Evolutionary conservation across 2,113 vertebrate genomes (phyloP), one percentile per base, ranked within the genome.

Genomic region (Polyodon spathula): DNA sequence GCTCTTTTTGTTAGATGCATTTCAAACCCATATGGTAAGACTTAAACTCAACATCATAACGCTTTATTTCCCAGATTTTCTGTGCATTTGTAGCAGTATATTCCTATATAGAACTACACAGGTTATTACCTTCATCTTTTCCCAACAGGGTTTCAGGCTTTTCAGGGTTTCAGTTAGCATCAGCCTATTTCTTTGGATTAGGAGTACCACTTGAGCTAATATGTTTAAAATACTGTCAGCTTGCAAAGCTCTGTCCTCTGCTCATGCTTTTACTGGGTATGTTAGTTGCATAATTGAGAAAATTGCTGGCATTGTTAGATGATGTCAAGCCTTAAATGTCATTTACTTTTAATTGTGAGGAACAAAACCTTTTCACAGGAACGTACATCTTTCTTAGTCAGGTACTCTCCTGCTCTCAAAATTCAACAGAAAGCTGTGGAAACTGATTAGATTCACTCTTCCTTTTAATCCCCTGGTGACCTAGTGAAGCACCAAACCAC

Each of bases 381-480:
- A n/a, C n/a, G n/a, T n/a, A n/a, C n/a, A n/a, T n/a, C n/a, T n/a
- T n/a, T n/a, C n/a, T n/a, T n/a, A n/a, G n/a, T 76, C 63, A 56
- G 68, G 63, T 63, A 62, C 63, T 70, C 64, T 66, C 52, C 51
- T 64, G n/a, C n/a, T n/a, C n/a, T n/a, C n/a, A 6, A 56, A 56
- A 6, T 58, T 58, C 56, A 8, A 9, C 9, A 17, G 7, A 16
- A 37, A 59, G 40, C 64, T 59, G 41, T 56, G 50, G 68, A 71
- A 64, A 67, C n/a, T n/a, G 66, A 77, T 73, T 71, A 78, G 56
- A 78, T 67, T 73, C 66, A 72, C 64, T 65, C 69, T 44, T 64
- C 68, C 68, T 40, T 73, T 65, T 70, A 67, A 77, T 73, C 82
- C 73, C 80, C 74, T 71, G 63, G 63, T 79, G 83, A 82, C 78